phyloP scores from a whole-genome alignment of 2,113 vertebrate genomes.

The Corythornis vintsioides region DNA sequence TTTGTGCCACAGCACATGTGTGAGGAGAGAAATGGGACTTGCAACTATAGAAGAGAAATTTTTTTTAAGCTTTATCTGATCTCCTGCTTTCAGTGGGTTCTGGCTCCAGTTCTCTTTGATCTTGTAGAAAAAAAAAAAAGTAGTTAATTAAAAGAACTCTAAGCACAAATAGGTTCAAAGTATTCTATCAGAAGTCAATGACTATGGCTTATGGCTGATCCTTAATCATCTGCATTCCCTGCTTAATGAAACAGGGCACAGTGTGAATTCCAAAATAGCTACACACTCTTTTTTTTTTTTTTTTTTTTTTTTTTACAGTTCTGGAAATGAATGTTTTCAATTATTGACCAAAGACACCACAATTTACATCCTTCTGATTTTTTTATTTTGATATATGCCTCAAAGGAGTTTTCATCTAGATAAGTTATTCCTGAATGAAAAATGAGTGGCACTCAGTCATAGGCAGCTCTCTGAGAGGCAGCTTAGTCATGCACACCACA shows the following conservation, averaged over 20 bases:
- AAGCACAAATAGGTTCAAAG: slow-evolving; percentile 24
- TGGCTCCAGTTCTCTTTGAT: slow-evolving; percentile 7
- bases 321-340: slow-evolving; percentile 41
- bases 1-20: neutral
- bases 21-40: neutral
- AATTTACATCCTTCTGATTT: slow-evolving; percentile 54
- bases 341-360: slow-evolving; percentile 50
- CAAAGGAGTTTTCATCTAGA: slow-evolving; percentile 38
- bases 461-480: slow-evolving; percentile 27
- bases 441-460: slow-evolving; percentile 36
- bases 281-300: slow-evolving; percentile 1
- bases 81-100: neutral
- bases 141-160: slow-evolving; percentile 40
- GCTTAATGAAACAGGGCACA: slow-evolving; percentile 25
- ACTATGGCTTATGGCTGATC: slow-evolving; percentile 19
- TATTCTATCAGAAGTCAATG: slow-evolving; percentile 42
- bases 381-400: slow-evolving; percentile 42
- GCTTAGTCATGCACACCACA: slow-evolving; percentile 29
- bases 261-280: slow-evolving; percentile 23
- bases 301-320: neutral
- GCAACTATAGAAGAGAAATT: neutral
- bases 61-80: slow-evolving; percentile 19
- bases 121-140: slow-evolving; percentile 31
- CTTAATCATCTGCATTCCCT: slow-evolving; percentile 41
- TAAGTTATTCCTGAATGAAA: slow-evolving; percentile 51